These are phyloP conservation scores for Crocodylus rhombifer DNA, from an alignment of 2,797 vertebrate species.

Conservation along the genomic window DNA sequence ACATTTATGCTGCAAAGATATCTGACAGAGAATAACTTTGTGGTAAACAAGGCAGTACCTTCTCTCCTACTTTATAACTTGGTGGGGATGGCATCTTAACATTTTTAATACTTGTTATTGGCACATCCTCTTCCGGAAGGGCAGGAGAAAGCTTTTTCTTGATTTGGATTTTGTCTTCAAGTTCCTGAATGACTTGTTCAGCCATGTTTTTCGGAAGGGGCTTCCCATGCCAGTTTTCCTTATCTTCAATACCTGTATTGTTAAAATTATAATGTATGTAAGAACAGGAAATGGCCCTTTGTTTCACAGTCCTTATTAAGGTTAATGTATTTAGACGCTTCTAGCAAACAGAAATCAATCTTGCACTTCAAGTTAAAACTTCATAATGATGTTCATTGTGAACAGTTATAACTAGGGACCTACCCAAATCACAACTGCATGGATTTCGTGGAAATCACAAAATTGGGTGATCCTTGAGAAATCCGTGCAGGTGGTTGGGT, in stretches of 20 bases:
- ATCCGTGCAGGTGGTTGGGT: too few relatives aligned
- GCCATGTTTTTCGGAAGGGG: slow-evolving; percentile 94
- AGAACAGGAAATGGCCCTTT: neutral
- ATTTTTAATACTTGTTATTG: slow-evolving; percentile 88
- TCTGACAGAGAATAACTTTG: neutral
- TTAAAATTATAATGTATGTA: neutral
- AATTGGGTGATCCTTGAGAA: too few relatives aligned
- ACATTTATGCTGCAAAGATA: neutral
- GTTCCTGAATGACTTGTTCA: slow-evolving; percentile 90
- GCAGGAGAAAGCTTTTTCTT: slow-evolving; percentile 92
- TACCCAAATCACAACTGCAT: too few relatives aligned
- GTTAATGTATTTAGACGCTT: neutral
- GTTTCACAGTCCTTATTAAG: neutral
- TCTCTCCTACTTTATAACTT: slow-evolving; percentile 93
- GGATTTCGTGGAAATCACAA: too few relatives aligned
- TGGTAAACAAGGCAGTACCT: slow-evolving; percentile 80
- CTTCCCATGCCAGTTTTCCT: slow-evolving; percentile 95
- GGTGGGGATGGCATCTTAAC: slow-evolving; percentile 93
- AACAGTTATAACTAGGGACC: neutral
- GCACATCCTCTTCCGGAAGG: slow-evolving; percentile 89
- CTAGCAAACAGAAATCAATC: neutral
- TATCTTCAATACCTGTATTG: slow-evolving; percentile 90
- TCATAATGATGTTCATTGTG: neutral
- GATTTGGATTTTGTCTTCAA: slow-evolving; percentile 89
- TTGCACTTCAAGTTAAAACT: neutral